Evolutionary conservation across 2,797 vertebrate genomes (phyloP).

Genomic region (Galagoides demidoff): DNA sequence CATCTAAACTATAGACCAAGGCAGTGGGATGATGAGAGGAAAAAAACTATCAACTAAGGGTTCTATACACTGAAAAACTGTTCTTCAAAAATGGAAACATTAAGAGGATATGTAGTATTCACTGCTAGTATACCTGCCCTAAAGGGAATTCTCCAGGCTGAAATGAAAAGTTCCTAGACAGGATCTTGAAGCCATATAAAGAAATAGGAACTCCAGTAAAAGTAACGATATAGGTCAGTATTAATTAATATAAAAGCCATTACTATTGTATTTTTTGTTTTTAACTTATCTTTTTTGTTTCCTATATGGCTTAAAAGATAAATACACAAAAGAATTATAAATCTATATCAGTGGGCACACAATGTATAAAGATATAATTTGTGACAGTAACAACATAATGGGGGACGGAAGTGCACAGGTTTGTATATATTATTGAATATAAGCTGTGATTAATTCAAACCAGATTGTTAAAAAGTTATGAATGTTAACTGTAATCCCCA

Average conservation of each 20-base stretch:
- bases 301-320: neutral
- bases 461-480: neutral
- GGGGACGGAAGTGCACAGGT: neutral
- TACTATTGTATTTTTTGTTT: neutral
- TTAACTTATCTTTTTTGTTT: conserved; percentile 38
- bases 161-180: neutral
- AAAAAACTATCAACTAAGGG: conserved; percentile 6
- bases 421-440: neutral
- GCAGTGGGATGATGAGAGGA: neutral
- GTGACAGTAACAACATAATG: neutral
- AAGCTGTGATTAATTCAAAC: conserved; percentile 9
- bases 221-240: neutral
- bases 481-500: conserved; percentile 2
- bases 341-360: neutral
- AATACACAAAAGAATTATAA: neutral
- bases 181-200: neutral
- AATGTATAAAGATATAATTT: neutral
- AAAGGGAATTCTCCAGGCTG: neutral
- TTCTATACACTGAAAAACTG: neutral
- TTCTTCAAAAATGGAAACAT: neutral
- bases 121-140: neutral
- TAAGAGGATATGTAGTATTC: neutral
- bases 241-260: neutral
- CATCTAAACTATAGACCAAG: neutral
- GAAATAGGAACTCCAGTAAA: conserved; percentile 17